Conservation (phyloP, 1,140 invertebrate genomes). For the Schmidtea mediterranea region DNA sequence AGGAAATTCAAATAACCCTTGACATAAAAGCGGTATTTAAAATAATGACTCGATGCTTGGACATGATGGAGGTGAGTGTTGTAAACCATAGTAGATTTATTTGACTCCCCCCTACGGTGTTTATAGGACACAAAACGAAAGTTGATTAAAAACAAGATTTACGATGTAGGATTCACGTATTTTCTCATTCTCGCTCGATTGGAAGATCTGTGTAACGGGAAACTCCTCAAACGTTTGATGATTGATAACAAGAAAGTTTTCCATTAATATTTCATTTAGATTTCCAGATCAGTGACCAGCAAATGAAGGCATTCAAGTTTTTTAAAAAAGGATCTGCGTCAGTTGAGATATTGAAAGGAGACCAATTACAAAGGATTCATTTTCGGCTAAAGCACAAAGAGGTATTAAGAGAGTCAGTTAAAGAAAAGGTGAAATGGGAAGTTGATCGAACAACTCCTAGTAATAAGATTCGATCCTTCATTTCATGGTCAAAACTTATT, state of each 20-base stretch:
- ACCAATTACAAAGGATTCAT: constrained; percentile 19
- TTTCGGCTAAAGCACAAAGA: constrained; percentile 18
- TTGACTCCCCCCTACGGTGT: no score
- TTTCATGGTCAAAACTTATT: constrained; percentile 22
- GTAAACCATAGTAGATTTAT: no score
- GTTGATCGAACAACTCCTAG: constrained; percentile 22
- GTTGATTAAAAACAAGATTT: constrained; percentile 17
- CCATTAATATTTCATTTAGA: no score
- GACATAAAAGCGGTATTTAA: no score
- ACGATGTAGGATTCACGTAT: constrained; percentile 20
- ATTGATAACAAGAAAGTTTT: no score
- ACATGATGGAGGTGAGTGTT: no score
- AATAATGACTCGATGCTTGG: no score
- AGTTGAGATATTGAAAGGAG: constrained; percentile 21
- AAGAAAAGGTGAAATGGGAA: constrained; percentile 22
- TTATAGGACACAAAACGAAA: constrained; percentile 2
- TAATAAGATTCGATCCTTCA: constrained; percentile 21
- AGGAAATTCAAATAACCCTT: no score
- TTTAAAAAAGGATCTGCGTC: constrained; percentile 16
- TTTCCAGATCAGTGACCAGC: neutral
- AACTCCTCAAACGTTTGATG: constrained; percentile 13
- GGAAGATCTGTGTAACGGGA: constrained; percentile 11
- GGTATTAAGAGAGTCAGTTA: constrained; percentile 21
- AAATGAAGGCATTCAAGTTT: constrained; percentile 14
- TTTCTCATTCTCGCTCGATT: constrained; percentile 21